Conservation (phyloP, 2,113 vertebrate species). For the Peromyscus polionotus region DNA sequence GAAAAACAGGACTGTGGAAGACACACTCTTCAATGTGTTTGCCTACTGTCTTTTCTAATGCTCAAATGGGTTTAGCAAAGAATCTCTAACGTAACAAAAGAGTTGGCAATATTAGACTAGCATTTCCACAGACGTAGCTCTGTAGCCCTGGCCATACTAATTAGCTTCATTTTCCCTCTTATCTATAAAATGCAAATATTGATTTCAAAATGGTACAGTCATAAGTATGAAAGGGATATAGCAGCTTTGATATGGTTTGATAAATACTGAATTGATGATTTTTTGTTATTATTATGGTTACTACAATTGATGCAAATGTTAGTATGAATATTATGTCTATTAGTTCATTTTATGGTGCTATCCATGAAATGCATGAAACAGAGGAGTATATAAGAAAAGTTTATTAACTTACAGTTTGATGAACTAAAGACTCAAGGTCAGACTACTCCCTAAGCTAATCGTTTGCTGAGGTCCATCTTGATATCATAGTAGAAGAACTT, state of each 20-base stretch:
- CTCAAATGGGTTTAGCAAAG: neutral
- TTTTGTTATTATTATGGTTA: constrained; percentile 26
- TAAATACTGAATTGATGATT: neutral
- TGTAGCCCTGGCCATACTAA: neutral
- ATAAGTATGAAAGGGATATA: neutral
- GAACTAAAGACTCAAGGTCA: neutral
- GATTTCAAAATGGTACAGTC: neutral
- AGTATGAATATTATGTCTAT: neutral
- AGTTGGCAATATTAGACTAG: neutral
- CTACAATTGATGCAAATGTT: neutral
- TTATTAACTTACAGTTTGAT: neutral
- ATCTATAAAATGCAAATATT: constrained; percentile 18
- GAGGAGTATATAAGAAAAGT: neutral
- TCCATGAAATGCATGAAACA: neutral
- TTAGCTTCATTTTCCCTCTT: neutral
- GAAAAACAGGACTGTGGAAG: neutral
- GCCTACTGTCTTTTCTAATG: neutral
- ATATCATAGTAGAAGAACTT: too few relatives aligned
- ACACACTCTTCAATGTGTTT: neutral
- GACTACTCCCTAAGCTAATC: too few relatives aligned
- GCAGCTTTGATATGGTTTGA: neutral
- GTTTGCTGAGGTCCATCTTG: neutral
- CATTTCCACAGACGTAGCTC: neutral
- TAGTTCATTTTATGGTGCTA: neutral
- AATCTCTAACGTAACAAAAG: neutral